These are phyloP conservation scores for Blomia tropicalis DNA, from an alignment of 2,888 invertebrate genomes.

Conservation along the genomic window DNA sequence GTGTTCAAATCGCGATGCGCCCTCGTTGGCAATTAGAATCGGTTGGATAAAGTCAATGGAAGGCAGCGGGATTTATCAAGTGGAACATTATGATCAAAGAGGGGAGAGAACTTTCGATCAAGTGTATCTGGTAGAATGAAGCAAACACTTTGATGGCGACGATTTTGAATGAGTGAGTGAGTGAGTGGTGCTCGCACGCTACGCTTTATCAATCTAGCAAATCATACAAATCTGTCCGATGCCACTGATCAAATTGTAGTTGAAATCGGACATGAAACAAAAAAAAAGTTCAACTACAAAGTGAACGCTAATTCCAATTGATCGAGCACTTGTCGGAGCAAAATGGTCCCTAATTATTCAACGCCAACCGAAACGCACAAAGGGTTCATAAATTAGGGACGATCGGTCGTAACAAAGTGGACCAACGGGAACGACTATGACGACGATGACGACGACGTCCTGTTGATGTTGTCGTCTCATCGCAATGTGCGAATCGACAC, in stretches of 20 bases:
- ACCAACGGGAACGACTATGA: background rate
- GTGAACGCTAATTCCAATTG: background rate
- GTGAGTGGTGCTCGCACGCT: too few relatives aligned
- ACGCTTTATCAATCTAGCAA: slow-evolving; percentile 17
- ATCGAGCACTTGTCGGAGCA: background rate
- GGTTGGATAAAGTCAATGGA: slow-evolving; percentile 8
- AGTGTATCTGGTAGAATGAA: background rate
- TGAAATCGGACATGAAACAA: background rate
- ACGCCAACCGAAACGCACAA: background rate
- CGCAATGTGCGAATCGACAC: too few relatives aligned
- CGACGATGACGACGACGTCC: too few relatives aligned
- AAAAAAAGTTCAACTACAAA: too few relatives aligned
- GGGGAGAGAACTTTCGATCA: background rate
- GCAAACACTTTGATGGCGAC: too few relatives aligned
- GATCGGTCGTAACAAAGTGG: background rate
- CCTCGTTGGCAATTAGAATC: background rate
- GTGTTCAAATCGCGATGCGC: too few relatives aligned
- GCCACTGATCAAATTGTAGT: background rate
- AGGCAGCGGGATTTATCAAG: slow-evolving; percentile 10
- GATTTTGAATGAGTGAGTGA: too few relatives aligned
- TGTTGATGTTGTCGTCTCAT: too few relatives aligned
- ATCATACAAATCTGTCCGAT: background rate
- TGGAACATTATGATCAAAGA: slow-evolving; percentile 14
- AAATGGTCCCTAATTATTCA: background rate
- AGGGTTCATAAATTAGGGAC: background rate